Evolutionary conservation across 2,113 vertebrate species (phyloP).

Genomic region (Pongo pygmaeus): DNA sequence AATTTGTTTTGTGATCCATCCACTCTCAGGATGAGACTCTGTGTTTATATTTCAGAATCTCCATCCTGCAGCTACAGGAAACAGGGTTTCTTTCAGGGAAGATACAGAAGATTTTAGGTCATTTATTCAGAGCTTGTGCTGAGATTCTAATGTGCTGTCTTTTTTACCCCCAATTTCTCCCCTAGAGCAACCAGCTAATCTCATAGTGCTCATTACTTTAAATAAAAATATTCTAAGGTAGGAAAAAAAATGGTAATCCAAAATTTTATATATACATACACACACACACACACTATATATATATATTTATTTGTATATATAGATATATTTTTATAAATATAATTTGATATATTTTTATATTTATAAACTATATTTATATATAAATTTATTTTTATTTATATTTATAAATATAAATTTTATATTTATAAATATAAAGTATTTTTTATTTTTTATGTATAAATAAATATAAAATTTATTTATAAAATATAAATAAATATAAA

Average conservation of each 20-base stretch:
- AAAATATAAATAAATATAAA: too few relatives aligned
- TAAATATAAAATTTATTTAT: too few relatives aligned
- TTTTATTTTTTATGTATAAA: too few relatives aligned
- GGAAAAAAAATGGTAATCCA: neutral
- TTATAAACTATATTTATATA: too few relatives aligned
- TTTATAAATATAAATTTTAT: too few relatives aligned
- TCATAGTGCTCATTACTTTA: neutral
- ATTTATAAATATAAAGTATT: too few relatives aligned
- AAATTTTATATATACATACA: neutral
- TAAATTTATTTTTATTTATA: too few relatives aligned
- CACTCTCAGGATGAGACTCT: neutral
- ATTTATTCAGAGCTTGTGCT: neutral
- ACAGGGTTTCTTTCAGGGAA: neutral
- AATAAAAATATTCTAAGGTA: neutral
- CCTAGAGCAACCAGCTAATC: neutral
- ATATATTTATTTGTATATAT: too few relatives aligned
- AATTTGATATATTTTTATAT: too few relatives aligned
- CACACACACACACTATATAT: fast-evolving
- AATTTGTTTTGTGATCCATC: neutral
- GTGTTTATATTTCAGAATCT: neutral
- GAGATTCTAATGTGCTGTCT: neutral
- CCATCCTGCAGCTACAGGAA: neutral
- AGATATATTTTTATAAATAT: too few relatives aligned
- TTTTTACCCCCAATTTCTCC: neutral
- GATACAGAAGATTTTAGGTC: neutral